A percentile compares a stretch with the other conserved stretches of the same genome.
Conservation (phyloP, 2,797 vertebrate species). For the Gymnoscopelus microlampas region DNA sequence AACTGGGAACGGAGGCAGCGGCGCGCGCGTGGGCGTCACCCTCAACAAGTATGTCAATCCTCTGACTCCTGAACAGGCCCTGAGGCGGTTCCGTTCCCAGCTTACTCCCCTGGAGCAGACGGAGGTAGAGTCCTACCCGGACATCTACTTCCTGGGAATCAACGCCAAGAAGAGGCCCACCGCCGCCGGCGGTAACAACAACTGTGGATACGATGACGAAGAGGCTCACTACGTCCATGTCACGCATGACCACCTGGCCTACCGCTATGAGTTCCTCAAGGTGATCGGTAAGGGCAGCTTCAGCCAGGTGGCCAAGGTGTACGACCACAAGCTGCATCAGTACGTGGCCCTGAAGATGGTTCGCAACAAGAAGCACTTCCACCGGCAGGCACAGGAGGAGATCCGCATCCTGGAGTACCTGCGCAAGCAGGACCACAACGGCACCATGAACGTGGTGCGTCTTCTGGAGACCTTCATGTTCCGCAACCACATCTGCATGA, state of each 20-base stretch:
- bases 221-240: constrained; percentile 91
- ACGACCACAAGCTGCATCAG: constrained; percentile 89
- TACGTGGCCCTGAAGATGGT: constrained; percentile 93
- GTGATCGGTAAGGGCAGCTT: constrained; percentile 92
- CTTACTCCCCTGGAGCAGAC: no score
- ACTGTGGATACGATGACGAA: constrained; percentile 89
- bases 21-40: no score
- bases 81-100: no score
- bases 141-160: no score
- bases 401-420: constrained; percentile 90
- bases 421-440: constrained; percentile 90
- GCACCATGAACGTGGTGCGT: constrained; percentile 92
- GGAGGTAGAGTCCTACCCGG: no score
- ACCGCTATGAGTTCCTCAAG: constrained; percentile 89
- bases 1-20: no score
- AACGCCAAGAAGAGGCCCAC: no score
- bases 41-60: no score
- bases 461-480: constrained; percentile 94
- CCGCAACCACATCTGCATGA: constrained; percentile 94
- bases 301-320: constrained; percentile 84
- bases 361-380: constrained; percentile 91
- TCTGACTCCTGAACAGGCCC: no score
- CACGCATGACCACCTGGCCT: constrained; percentile 89
- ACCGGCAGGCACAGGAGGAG: constrained; percentile 91
- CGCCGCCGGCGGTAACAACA: constrained; percentile 83